A percentile compares a stretch with the other conserved stretches of the same genome.
phyloP scores from a whole-genome alignment of 2,888 invertebrate species.

The Nomada fucata region DNA sequence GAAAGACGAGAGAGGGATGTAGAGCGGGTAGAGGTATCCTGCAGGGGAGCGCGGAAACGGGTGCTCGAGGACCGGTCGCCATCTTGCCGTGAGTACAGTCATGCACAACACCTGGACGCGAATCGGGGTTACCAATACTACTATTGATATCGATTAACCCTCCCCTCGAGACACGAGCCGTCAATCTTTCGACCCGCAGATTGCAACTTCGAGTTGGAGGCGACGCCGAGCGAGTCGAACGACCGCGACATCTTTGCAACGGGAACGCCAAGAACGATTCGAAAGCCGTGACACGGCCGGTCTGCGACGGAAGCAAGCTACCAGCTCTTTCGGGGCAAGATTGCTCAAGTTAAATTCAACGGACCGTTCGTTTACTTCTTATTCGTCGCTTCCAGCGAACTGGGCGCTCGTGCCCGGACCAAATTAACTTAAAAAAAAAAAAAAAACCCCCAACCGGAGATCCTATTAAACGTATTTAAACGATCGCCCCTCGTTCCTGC shows the following conservation, averaged over 20 bases:
- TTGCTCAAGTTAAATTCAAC: neutral
- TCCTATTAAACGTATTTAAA: too few relatives aligned
- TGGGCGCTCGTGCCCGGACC: too few relatives aligned
- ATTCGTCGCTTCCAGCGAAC: too few relatives aligned
- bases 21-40: conserved; percentile 67
- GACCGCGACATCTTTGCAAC: neutral
- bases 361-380: too few relatives aligned
- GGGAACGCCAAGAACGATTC: neutral
- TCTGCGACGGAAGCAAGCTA: neutral
- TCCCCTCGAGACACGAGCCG: conserved; percentile 21
- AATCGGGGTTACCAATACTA: conserved; percentile 70
- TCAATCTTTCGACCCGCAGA: conserved; percentile 42
- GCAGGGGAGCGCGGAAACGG: conserved; percentile 72
- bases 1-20: conserved; percentile 69
- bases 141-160: conserved; percentile 62
- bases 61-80: conserved; percentile 81
- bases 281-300: neutral
- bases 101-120: conserved; percentile 71
- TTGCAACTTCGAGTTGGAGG: conserved; percentile 16
- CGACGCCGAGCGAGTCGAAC: conserved; percentile 7
- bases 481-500: too few relatives aligned
- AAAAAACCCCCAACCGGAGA: too few relatives aligned
- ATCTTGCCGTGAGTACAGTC: conserved; percentile 83
- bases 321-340: neutral
- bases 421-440: too few relatives aligned